Base-by-base conservation (phyloP, 2,888 invertebrate genomes). In the Mylabris sibirica region DNA sequence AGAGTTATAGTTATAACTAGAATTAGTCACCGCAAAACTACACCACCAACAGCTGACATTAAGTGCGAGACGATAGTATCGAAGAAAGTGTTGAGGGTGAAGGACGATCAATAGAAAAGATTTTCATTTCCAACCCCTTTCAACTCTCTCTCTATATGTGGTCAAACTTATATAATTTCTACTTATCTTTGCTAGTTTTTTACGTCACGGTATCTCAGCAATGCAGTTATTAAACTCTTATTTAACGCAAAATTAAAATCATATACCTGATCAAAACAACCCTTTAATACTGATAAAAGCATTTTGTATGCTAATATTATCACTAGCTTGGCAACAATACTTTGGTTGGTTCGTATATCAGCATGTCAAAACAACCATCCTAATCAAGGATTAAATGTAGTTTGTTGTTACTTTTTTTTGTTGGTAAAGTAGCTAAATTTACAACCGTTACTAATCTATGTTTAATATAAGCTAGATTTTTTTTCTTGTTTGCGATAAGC, bases 101-200 rank as follows among this genome's bases (percentile, higher is more conserved):
- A 60, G 60, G 60, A 60, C 60, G 38, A 60, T 60, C 60, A 60
- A 60, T 60, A 60, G 20, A 12, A n/a, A 38, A 60, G 60, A 60
- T 53, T 53, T 53, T 12, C 9, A 53, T 60, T 8, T 30, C 30
- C 34, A 60, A 17, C 17, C 38, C 22, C 9, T 53, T 22, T 53
- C 20, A 44, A n/a, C n/a, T n/a, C n/a, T n/a, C n/a, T n/a, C 5
- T 44, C 44, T 53, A 20, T 30, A 30, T 30, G 30, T 53, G 49
- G 49, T 22, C 49, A 53, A 53, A 53, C 49, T 53, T 53, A 53
- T 22, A 53, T 53, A 22, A 22, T 53, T 22, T 53, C 3, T 22
- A 3, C 20, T 53, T 53, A 17, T 53, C 17, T 17, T 6, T 53
- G 8, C 5, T 41, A 14, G 17, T 49, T 49, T 2, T 41, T 17